Evolutionary conservation across 2,113 vertebrate species (phyloP), one percentile per base, ranked within the genome.

Genomic region (Actenoides hombroni): DNA sequence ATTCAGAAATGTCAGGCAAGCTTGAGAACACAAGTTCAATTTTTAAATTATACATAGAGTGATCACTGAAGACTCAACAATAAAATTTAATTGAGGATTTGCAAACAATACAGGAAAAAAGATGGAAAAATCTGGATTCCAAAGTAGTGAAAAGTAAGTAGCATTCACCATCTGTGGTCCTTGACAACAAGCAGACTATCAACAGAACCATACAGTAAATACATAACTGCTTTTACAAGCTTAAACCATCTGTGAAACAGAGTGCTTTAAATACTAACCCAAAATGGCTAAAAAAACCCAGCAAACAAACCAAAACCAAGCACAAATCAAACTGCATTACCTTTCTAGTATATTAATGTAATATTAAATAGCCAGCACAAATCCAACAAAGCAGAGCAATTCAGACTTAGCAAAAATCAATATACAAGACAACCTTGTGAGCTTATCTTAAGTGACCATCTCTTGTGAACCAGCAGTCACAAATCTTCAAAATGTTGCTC

Each of bases 171-270:
- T 95, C 92, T 95, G 91, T 69, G 59, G 68, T 37, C 85, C 83
- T 67, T 88, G 85, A 96, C 85, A 96, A 92, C 56, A 89, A 92
- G 51, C 93, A 97, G 79, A 86, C 63, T 94, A 94, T 90, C 90
- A 89, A 79, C 86, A 94, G 70, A 82, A 88, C 61, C 40, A 76
- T 49, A 71, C 54, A 94, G 73, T 76, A 87, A 93, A 96, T 96
- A 87, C 83, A 91, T 65, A 83, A 92, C 69, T 91, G 63, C 83
- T 95, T 97, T 92, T 92, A 85, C 73, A 91, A 68, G 48, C 56
- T 96, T 94, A 83, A 94, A 84, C 61, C 86, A 70, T 91, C 90
- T 97, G 88, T 86, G 90, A 82, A 94, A 60, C 46, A 82, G 35
- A 87, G 80, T 88, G 48, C 13, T 91, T 93, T 70, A 94, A 77